phyloP scores from a whole-genome alignment of 92 coral and sea anemone genomes.

The Actinernus sp. region DNA sequence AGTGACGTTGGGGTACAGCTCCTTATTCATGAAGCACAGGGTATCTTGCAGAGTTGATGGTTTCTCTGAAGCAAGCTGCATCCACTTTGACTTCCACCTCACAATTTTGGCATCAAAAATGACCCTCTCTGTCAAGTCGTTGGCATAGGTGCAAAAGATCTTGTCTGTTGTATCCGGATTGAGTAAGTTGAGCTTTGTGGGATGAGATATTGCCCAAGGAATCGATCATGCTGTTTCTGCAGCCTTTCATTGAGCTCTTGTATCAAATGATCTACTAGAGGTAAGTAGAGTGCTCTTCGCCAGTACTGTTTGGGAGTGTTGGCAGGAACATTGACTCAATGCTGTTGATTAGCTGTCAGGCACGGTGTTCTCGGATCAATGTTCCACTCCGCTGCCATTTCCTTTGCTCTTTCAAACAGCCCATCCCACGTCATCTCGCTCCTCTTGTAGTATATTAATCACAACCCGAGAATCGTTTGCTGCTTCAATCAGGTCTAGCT shows the following conservation, averaged over 20 bases:
- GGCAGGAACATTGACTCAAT: constrained; percentile 30
- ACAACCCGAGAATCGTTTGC: constrained; percentile 37
- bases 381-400: constrained; percentile 34
- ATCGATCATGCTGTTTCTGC: constrained; percentile 20
- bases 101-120: constrained; percentile 1
- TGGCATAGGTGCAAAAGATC: constrained; percentile 10
- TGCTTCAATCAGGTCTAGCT: constrained; percentile 20
- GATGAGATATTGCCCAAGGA: constrained; percentile 26
- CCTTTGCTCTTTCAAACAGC: constrained; percentile 4
- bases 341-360: constrained; percentile 14
- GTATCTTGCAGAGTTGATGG: constrained; percentile 20
- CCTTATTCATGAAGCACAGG: constrained; percentile 1
- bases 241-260: constrained; percentile 12
- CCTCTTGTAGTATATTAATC: constrained; percentile 16
- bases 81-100: constrained; percentile 19
- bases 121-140: constrained; percentile 1
- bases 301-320: constrained; percentile 25
- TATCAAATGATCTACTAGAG: constrained; percentile 30
- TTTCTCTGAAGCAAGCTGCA: constrained; percentile 13
- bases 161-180: constrained; percentile 1
- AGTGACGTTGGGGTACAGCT: constrained; percentile 8
- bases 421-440: constrained; percentile 20
- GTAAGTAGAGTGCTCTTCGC: constrained; percentile 29
- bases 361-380: constrained; percentile 27
- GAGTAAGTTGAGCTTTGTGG: constrained; percentile 5